Evolutionary conservation across 2,797 vertebrate species (phyloP), one percentile per base, ranked within the genome.

Genomic region (Phaenicophaeus curvirostris): DNA sequence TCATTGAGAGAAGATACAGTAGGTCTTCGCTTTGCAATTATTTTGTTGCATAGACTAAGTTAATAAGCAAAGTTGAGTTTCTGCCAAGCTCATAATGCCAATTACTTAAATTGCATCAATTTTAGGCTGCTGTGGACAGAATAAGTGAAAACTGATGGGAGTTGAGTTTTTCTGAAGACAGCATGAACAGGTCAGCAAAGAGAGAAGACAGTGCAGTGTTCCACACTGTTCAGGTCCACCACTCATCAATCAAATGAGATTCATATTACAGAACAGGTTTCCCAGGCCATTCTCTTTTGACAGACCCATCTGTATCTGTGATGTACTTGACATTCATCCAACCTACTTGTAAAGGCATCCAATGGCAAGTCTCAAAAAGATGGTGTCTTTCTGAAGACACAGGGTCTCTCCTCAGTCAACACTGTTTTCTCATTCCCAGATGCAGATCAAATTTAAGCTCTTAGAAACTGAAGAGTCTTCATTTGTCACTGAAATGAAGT

Each of bases 351-450:
- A 63, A 53, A 68, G 42, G n/a, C 33, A 69, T 61, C 44, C 13
- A 24, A 3, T 3, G 15, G 8, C n/a, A 85, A 89, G 28, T 31
- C 8, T 2, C 63, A 19, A 65, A 63, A 61, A 90, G 31, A 28
- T 33, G 2, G 5, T 16, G 5, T 75, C 8, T 79, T 75, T 67
- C 67, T 76, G 54, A 65, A 87, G 12, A 35, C 8, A 48, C 44
- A 59, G 15, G 6, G 3, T 53, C 3, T 5, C 9, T 4, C 0
- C 19, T 69, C 7, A 1, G 0, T 63, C 59, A 73, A 48, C 12
- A 17, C 16, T 81, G 3, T 35, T 89, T 66, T 9, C 9, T 88
- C 35, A 31, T 35, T 92, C 20, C 15, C 28, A 81, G 24, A 9
- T 58, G 15, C 53, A 79, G 35, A 11, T 89, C 3, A 18, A 53